Evolutionary conservation across 2,888 invertebrate species (phyloP).

Genomic region (Cephus spinipes): DNA sequence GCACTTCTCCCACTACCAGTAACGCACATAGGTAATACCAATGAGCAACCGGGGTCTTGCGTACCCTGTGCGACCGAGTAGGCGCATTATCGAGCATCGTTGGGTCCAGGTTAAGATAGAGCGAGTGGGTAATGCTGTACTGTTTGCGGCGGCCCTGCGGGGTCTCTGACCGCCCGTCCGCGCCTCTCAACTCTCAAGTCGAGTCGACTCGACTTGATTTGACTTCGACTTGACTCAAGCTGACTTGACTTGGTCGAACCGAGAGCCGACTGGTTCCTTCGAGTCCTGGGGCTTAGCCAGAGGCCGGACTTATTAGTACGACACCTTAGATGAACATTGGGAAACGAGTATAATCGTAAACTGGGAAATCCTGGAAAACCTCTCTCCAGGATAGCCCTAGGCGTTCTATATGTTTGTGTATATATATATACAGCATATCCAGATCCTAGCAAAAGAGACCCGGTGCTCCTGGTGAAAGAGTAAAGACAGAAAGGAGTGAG

Average conservation of each 20-base stretch:
- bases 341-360: too few species aligned
- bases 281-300: conserved; percentile 46
- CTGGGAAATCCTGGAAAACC: too few species aligned
- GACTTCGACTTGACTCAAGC: conserved; percentile 9
- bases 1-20: neutral
- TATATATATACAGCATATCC: too few species aligned
- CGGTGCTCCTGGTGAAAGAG: too few species aligned
- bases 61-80: neutral
- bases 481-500: too few species aligned
- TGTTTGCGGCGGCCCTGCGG: conserved; percentile 65
- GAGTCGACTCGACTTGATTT: too few species aligned
- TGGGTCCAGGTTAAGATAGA: conserved; percentile 50
- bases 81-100: conserved; percentile 41
- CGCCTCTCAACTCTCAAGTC: conserved; percentile 59
- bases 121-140: conserved; percentile 63
- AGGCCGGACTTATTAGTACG: too few species aligned
- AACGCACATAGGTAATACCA: neutral
- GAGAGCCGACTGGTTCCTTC: conserved; percentile 44
- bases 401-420: too few species aligned
- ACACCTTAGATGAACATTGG: too few species aligned
- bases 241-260: too few species aligned
- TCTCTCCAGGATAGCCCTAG: too few species aligned
- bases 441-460: too few species aligned
- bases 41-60: neutral
- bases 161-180: conserved; percentile 67